These are phyloP conservation scores for Lithophane leautieri DNA, from an alignment of 2,888 invertebrate genomes.

Conservation along the genomic window DNA sequence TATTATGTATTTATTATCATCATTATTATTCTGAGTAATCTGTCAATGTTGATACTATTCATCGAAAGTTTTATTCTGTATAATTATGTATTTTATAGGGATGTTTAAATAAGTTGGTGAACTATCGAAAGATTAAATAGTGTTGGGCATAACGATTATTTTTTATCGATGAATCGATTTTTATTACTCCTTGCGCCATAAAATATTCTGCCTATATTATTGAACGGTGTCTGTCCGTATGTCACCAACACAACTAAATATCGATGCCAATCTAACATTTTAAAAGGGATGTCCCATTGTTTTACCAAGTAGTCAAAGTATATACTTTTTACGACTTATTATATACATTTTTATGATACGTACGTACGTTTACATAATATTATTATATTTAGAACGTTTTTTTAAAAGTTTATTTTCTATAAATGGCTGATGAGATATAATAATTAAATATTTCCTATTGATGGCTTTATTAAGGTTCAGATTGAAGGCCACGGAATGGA, in stretches of 20 bases:
- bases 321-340: constrained; percentile 53
- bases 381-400: constrained; percentile 44
- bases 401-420: constrained; percentile 44
- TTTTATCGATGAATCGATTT: constrained; percentile 38
- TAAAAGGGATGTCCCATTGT: constrained; percentile 52
- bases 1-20: constrained; percentile 33
- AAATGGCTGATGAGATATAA: constrained; percentile 29
- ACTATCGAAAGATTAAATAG: constrained; percentile 8
- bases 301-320: constrained; percentile 40
- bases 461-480: constrained; percentile 27
- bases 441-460: constrained; percentile 49
- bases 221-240: constrained; percentile 17
- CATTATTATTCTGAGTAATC: constrained; percentile 24
- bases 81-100: constrained; percentile 41
- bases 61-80: constrained; percentile 28
- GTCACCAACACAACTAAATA: constrained; percentile 37
- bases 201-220: not conserved
- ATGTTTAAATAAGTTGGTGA: constrained; percentile 29
- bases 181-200: not conserved
- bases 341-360: constrained; percentile 62
- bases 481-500: not conserved
- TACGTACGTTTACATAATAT: constrained; percentile 59
- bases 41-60: constrained; percentile 56
- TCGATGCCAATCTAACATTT: constrained; percentile 57
- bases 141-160: constrained; percentile 8